phyloP scores from a whole-genome alignment of 2,113 vertebrate genomes.

The Theropithecus gelada region DNA sequence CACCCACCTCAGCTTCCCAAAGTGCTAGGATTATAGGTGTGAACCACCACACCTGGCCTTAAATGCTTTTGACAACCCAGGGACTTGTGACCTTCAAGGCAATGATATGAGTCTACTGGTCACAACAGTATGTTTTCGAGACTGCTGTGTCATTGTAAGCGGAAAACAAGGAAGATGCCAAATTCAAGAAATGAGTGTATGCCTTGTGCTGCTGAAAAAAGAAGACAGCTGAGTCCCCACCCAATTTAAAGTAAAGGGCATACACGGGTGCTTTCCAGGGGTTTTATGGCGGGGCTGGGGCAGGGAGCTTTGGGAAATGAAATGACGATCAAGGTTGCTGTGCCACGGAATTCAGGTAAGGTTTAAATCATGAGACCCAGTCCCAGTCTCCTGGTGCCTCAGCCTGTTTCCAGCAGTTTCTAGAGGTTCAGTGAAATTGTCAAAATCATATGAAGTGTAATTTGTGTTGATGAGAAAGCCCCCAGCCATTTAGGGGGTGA shows the following conservation, averaged over 20 bases:
- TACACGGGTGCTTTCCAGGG: accelerated
- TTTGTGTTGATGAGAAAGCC: background rate
- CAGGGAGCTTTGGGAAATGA: background rate
- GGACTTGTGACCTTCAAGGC: background rate
- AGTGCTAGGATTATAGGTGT: background rate
- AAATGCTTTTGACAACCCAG: background rate
- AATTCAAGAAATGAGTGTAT: background rate
- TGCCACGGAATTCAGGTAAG: background rate
- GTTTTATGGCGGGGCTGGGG: accelerated
- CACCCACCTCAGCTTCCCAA: background rate
- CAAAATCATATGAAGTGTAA: background rate
- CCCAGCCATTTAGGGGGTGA: accelerated
- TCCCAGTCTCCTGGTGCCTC: background rate
- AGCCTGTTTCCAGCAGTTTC: background rate
- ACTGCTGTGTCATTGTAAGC: background rate
- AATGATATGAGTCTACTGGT: accelerated
- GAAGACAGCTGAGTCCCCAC: too few species aligned
- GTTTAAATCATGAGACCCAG: background rate
- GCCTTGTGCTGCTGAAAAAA: background rate
- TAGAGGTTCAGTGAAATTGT: background rate
- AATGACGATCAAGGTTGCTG: accelerated
- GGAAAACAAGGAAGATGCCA: background rate
- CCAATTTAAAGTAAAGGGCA: background rate
- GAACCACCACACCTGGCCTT: background rate
- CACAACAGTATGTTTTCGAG: background rate